Evolutionary conservation across 2,113 vertebrate species (phyloP).

Genomic region (Castor canadensis): DNA sequence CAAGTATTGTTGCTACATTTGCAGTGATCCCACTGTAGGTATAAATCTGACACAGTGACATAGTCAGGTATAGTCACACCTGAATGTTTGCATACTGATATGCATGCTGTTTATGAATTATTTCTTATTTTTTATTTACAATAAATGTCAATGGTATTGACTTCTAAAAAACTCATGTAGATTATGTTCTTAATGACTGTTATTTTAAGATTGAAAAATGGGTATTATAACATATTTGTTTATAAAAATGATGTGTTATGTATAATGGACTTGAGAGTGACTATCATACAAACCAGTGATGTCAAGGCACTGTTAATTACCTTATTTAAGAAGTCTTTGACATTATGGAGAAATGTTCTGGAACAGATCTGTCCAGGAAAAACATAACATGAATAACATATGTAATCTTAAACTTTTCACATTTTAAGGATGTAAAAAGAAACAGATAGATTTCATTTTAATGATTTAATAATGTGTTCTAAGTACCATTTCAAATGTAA

Average conservation of each 20-base stretch:
- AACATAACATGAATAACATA: neutral
- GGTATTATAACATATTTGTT: neutral
- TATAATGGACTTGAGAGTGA: neutral
- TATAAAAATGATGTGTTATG: neutral
- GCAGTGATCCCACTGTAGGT: too few species aligned
- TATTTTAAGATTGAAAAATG: constrained; percentile 5
- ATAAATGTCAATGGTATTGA: neutral
- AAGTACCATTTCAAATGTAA: neutral
- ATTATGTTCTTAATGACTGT: neutral
- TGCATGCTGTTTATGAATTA: neutral
- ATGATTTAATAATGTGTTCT: neutral
- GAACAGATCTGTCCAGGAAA: neutral
- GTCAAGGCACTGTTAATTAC: neutral
- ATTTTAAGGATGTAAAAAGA: neutral
- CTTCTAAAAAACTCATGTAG: neutral
- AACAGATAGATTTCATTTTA: constrained; percentile 1
- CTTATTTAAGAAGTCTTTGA: neutral
- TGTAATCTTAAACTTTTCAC: neutral
- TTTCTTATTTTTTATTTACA: neutral
- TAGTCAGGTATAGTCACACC: neutral
- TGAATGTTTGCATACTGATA: neutral
- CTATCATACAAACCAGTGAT: neutral
- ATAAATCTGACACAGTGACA: too few species aligned
- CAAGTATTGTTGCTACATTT: too few species aligned
- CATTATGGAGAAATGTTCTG: neutral